Evolutionary conservation across 2,888 invertebrate species (phyloP).

Genomic region (Ganaspis brasiliensis): DNA sequence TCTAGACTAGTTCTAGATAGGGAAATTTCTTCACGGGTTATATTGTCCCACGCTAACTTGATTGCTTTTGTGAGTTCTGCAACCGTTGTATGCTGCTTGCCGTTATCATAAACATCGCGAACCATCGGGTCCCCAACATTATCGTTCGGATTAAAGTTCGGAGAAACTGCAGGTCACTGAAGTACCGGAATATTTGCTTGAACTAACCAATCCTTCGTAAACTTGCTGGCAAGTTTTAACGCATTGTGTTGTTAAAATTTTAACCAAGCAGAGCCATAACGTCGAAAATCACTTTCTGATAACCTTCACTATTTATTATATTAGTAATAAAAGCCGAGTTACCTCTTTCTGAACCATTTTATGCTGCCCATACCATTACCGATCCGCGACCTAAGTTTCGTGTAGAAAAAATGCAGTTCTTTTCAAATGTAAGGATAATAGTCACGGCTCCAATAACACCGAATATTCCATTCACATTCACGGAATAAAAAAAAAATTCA

Average conservation of each 20-base stretch:
- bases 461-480: too few species aligned
- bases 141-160: neutral
- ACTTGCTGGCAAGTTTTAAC: constrained; percentile 23
- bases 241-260: constrained; percentile 34
- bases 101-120: constrained; percentile 34
- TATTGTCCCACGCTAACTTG: constrained; percentile 5
- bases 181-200: constrained; percentile 32
- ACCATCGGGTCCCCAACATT: constrained; percentile 40
- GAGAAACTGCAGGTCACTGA: constrained; percentile 3
- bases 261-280: constrained; percentile 19
- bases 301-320: constrained; percentile 6
- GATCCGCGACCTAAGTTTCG: constrained; percentile 26
- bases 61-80: constrained; percentile 7
- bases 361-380: constrained; percentile 28
- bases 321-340: neutral
- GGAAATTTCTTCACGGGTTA: constrained; percentile 21
- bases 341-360: constrained; percentile 26
- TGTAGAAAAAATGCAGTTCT: constrained; percentile 16
- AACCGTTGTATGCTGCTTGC: constrained; percentile 7
- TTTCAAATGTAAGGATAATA: constrained; percentile 24
- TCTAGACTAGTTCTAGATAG: too few species aligned
- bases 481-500: too few species aligned
- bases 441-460: too few species aligned
- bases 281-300: constrained; percentile 15
- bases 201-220: constrained; percentile 31